Percentiles rank a stretch among this genome's conserved stretches.
Evolutionary conservation across 2,888 invertebrate genomes (phyloP).

Genomic region (Rhopalosiphum nymphaeae): DNA sequence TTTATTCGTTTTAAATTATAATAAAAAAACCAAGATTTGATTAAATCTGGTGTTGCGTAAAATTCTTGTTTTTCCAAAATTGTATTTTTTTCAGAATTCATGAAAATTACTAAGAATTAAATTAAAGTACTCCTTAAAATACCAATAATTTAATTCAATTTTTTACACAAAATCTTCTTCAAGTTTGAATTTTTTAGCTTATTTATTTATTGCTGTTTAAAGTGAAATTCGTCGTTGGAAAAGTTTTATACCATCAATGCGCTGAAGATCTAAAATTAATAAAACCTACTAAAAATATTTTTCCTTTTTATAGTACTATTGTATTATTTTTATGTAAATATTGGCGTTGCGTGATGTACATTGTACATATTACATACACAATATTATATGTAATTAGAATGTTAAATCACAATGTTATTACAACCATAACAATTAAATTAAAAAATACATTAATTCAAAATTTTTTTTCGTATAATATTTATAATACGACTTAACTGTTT

Average conservation of each 20-base stretch:
- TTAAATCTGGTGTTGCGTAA: background rate
- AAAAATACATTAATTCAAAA: background rate
- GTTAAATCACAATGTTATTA: background rate
- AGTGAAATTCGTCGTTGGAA: background rate
- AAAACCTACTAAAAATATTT: background rate
- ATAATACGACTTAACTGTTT: background rate
- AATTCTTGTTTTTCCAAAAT: background rate
- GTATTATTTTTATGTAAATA: background rate
- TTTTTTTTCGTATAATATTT: background rate
- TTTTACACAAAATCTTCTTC: background rate
- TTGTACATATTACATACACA: no score
- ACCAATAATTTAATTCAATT: background rate
- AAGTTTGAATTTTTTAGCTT: background rate
- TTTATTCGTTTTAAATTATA: background rate
- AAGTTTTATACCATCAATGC: background rate
- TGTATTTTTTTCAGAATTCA: background rate
- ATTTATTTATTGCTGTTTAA: background rate
- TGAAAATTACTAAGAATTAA: background rate
- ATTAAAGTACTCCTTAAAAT: background rate
- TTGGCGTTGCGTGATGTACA: background rate
- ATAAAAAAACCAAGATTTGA: background rate
- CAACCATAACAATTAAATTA: background rate
- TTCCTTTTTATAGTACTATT: background rate
- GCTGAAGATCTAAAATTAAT: background rate
- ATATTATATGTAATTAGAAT: no score